A percentile compares a stretch with the other conserved stretches of the same genome.
phyloP scores from a whole-genome alignment of 2,888 invertebrate species.

The Platycnemis pennipes region DNA sequence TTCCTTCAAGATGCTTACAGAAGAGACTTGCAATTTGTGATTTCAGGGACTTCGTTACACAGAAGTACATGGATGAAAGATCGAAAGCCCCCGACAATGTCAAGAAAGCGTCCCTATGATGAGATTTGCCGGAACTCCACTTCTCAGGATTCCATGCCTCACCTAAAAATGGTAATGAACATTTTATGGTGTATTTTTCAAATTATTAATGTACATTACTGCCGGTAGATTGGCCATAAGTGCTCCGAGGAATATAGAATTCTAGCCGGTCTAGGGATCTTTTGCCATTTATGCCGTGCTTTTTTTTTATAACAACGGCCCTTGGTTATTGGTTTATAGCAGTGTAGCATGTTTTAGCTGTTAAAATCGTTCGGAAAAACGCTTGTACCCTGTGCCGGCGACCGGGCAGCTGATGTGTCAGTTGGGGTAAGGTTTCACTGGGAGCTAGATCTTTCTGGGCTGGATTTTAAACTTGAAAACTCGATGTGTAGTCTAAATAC shows the following conservation, averaged over 20 bases:
- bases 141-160: slow-evolving; percentile 66
- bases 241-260: background rate
- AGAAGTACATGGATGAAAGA: slow-evolving; percentile 63
- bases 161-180: slow-evolving; percentile 55
- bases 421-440: background rate
- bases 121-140: slow-evolving; percentile 49
- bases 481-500: no score
- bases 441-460: no score
- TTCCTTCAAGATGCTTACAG: background rate
- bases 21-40: background rate
- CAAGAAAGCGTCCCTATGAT: slow-evolving; percentile 68
- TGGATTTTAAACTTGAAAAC: no score
- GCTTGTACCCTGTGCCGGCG: background rate
- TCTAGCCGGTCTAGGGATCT: background rate
- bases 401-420: background rate
- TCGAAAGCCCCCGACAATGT: slow-evolving; percentile 62
- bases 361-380: background rate
- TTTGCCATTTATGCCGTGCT: background rate
- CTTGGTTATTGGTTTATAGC: background rate
- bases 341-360: background rate
- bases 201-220: background rate
- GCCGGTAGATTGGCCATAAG: background rate
- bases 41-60: slow-evolving; percentile 55
- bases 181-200: background rate
- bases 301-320: no score